phyloP scores from a whole-genome alignment of 1,140 invertebrate species.

The Spodoptera frugiperda region DNA sequence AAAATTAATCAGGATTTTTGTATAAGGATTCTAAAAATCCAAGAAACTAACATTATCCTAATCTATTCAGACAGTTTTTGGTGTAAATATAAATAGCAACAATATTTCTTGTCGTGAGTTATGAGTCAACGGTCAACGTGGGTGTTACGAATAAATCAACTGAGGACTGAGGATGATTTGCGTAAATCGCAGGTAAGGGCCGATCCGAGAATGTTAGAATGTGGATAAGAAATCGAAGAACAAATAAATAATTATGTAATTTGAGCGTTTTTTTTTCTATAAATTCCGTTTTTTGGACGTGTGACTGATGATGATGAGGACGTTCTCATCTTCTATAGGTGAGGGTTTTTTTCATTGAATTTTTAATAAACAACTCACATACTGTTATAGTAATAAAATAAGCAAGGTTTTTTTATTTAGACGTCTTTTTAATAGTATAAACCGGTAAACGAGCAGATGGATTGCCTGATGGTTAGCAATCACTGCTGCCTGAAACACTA shows the following conservation, averaged over 20 bases:
- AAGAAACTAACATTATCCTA: neutral
- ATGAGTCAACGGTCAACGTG: conserved; percentile 42
- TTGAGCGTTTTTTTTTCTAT: neutral
- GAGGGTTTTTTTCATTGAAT: too few species aligned
- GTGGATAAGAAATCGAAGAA: neutral
- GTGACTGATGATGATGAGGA: neutral
- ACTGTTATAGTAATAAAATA: too few species aligned
- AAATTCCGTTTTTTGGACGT: neutral
- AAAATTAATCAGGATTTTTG: too few species aligned
- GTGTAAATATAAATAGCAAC: conserved; percentile 18
- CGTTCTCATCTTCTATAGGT: too few species aligned
- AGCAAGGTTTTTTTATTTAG: too few species aligned
- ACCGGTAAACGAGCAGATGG: too few species aligned
- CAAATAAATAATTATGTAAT: neutral
- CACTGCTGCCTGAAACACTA: too few species aligned
- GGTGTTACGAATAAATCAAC: conserved; percentile 46
- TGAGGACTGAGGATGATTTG: conserved; percentile 27
- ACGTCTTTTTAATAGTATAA: too few species aligned
- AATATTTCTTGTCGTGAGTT: neutral
- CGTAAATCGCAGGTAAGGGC: conserved; percentile 40
- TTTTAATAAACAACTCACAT: too few species aligned
- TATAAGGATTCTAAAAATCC: too few species aligned
- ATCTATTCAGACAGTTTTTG: neutral
- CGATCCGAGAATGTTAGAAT: neutral
- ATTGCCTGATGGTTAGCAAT: too few species aligned